Evolutionary conservation across 2,113 vertebrate species (phyloP), one percentile per base, ranked within the genome.

Genomic region (Asarcornis scutulata): DNA sequence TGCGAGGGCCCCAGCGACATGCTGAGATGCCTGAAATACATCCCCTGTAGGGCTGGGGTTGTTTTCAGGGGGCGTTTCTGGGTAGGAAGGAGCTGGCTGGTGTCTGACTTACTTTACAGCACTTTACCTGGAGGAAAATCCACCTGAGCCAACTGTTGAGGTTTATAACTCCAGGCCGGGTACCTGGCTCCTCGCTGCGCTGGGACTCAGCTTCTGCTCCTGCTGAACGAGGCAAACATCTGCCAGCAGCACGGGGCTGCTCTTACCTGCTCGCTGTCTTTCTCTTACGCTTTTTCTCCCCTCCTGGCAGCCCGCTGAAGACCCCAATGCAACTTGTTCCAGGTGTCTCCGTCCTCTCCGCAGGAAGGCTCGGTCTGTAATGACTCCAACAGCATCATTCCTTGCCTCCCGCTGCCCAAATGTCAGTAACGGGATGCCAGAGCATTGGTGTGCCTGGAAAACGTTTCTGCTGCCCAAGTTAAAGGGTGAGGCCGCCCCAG

Each of bases 341-440:
- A 26, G 17, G 14, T 0, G 3, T 21, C 32, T n/a, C 48, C 15
- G 29, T 77, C 68, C 55, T 67, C 46, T 63, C 52, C 52, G 25
- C 7, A 2, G 63, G 26, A 64, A 87, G 66, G 21, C 1, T 1
- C 1, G 3, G 14, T 38, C 79, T 88, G 0, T 11, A 14, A 88
- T 21, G 7, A 27, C 48, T 55, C 42, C 60, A 50, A 5, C 10
- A 1, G 34, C 17, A 8, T 1, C 5, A 1, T 22, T 6, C 20
- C 9, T 50, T 48, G 53, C 60, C 42, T 84, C 64, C 34, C 0
- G 0, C n/a, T 58, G 80, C 66, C 58, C 12, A 5, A 64, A 21
- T 4, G 17, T 13, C 79, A 46, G 0, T 22, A 22, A 56, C 48
- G 2, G 27, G 66, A 20, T 44, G 80, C 42, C 0, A 5, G 20